Conservation (phyloP, 1,140 invertebrate species). For the Bombus pascuorum region DNA sequence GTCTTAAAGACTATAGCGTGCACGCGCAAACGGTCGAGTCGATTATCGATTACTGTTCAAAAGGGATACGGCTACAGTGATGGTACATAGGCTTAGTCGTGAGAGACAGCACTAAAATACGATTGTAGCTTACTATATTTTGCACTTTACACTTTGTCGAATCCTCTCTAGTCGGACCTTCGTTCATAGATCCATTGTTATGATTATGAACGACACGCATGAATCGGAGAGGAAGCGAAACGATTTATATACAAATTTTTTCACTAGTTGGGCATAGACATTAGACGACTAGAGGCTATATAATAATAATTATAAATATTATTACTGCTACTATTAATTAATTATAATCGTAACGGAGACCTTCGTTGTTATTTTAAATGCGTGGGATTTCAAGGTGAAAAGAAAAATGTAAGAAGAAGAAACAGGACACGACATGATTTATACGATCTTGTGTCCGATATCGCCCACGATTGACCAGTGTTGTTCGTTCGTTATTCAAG, state of each 20-base stretch:
- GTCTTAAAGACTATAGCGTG: background rate
- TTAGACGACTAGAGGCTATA: conserved; percentile 82
- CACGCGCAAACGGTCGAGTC: background rate
- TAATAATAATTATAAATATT: conserved; percentile 75
- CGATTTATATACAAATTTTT: conserved; percentile 73
- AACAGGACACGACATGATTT: background rate
- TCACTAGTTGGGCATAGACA: conserved; percentile 79
- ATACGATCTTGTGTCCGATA: background rate
- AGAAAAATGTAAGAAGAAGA: background rate
- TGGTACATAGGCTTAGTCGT: conserved; percentile 76
- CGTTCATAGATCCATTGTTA: conserved; percentile 40
- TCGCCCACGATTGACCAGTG: conserved; percentile 68
- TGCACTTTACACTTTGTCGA: conserved; percentile 77
- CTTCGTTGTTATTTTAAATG: conserved; percentile 73
- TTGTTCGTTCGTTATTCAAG: conserved; percentile 74
- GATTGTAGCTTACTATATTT: conserved; percentile 80
- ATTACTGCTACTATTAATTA: conserved; percentile 73
- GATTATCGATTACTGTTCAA: conserved; percentile 43
- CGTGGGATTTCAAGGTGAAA: conserved; percentile 18
- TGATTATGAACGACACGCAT: conserved; percentile 32
- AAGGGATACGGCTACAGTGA: conserved; percentile 63
- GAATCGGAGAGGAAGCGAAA: conserved; percentile 56
- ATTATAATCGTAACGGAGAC: conserved; percentile 68
- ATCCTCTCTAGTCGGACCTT: conserved; percentile 59
- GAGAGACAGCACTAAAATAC: conserved; percentile 76